phyloP scores from a whole-genome alignment of 2,797 vertebrate genomes.

The Coregonus suidteri region DNA sequence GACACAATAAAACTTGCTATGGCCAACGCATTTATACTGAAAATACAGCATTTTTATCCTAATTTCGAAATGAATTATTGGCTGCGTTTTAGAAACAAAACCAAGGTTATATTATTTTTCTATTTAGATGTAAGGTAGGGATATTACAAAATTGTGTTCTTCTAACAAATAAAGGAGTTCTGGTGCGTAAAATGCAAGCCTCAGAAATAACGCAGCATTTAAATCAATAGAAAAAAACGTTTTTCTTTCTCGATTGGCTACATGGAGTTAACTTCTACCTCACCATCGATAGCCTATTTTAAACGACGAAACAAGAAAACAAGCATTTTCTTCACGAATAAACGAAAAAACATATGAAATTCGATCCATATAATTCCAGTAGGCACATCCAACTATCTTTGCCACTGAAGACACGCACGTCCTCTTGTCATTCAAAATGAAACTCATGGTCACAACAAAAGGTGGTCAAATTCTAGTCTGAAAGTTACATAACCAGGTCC shows the following conservation, averaged over 20 bases:
- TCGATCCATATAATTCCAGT: slow-evolving; percentile 52
- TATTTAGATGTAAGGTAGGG: too few relatives aligned
- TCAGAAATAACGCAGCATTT: background rate
- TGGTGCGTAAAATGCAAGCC: too few relatives aligned
- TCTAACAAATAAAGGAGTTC: background rate
- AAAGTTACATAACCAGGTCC: slow-evolving; percentile 53
- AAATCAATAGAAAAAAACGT: background rate
- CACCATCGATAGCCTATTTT: slow-evolving; percentile 42
- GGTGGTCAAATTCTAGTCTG: slow-evolving; percentile 19
- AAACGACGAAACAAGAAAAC: slow-evolving; percentile 37
- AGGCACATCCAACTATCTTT: slow-evolving; percentile 29
- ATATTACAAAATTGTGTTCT: background rate
- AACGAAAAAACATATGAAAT: slow-evolving; percentile 36
- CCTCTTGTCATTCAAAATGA: slow-evolving; percentile 42
- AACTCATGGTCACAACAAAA: slow-evolving; percentile 3
- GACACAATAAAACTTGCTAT: background rate
- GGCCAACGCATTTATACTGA: background rate
- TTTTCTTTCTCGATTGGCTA: background rate
- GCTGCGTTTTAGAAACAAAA: background rate
- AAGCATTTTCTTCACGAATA: slow-evolving; percentile 35
- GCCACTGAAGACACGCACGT: slow-evolving; percentile 38
- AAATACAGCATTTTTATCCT: background rate
- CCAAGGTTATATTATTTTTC: too few relatives aligned
- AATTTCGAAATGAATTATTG: background rate
- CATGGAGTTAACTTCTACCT: slow-evolving; percentile 31